phyloP scores from a whole-genome alignment of 2,888 invertebrate species.

The Trachelus iudaicus region DNA sequence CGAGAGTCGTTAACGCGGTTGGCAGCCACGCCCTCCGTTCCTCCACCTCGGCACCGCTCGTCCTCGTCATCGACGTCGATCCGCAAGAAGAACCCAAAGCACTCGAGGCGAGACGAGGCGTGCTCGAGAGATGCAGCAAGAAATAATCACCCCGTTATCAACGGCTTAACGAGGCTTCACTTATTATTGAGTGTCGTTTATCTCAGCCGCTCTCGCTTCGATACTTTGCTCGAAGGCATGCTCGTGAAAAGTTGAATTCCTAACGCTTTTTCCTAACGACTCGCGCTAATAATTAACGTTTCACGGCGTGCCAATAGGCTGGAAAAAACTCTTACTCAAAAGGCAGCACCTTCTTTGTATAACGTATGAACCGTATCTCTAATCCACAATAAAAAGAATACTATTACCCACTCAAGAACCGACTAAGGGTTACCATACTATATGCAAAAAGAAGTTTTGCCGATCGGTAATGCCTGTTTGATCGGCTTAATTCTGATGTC shows the following conservation, averaged over 20 bases:
- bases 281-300: constrained; percentile 34
- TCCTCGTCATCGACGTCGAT: constrained; percentile 21
- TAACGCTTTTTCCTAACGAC: constrained; percentile 27
- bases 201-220: constrained; percentile 20
- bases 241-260: neutral
- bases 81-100: constrained; percentile 33
- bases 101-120: constrained; percentile 38
- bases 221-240: neutral
- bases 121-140: constrained; percentile 34
- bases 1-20: constrained; percentile 53
- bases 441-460: neutral
- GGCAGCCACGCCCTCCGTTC: constrained; percentile 49
- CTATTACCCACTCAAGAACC: neutral
- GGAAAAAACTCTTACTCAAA: neutral
- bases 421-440: neutral
- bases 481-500: neutral
- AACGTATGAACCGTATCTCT: neutral
- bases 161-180: constrained; percentile 46
- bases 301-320: constrained; percentile 29
- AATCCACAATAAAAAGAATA: too few relatives aligned
- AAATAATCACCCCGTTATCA: constrained; percentile 51
- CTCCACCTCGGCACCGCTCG: neutral
- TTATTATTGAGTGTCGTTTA: constrained; percentile 47
- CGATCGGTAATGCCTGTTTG: neutral
- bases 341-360: neutral